These are phyloP conservation scores for Steinernema scapterisci DNA, from an alignment of 2,888 invertebrate genomes.

Conservation along the genomic window DNA sequence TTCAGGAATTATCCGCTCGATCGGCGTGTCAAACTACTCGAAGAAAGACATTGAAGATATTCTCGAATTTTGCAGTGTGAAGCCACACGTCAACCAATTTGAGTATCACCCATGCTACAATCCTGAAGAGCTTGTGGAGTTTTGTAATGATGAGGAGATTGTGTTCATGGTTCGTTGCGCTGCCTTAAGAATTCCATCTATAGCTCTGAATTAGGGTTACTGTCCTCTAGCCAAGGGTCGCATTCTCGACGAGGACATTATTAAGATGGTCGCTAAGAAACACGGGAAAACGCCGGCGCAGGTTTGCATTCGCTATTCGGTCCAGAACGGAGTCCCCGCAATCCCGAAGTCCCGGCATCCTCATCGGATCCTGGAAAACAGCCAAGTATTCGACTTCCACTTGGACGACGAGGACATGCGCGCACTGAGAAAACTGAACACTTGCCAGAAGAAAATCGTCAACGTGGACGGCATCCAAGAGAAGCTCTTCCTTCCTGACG, in stretches of 20 bases:
- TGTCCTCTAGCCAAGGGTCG: constrained; percentile 69
- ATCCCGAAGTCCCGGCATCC: constrained; percentile 69
- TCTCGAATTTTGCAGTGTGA: constrained; percentile 61
- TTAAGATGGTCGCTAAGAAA: constrained; percentile 63
- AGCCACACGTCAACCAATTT: constrained; percentile 68
- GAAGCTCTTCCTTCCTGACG: constrained; percentile 22
- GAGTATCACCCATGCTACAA: constrained; percentile 69
- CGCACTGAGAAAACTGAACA: constrained; percentile 7
- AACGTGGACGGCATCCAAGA: background rate
- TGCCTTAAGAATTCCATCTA: background rate
- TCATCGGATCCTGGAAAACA: constrained; percentile 67
- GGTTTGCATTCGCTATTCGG: constrained; percentile 68
- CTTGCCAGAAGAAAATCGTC: background rate
- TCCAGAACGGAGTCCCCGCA: constrained; percentile 68
- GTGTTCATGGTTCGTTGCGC: constrained; percentile 59
- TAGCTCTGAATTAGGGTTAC: constrained; percentile 65
- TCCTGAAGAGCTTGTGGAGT: constrained; percentile 62
- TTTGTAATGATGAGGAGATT: constrained; percentile 66
- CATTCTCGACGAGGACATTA: constrained; percentile 62
- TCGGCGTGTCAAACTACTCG: constrained; percentile 69
- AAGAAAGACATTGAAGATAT: constrained; percentile 65
- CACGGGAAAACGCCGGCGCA: constrained; percentile 67
- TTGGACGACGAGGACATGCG: constrained; percentile 8
- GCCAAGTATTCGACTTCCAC: constrained; percentile 17
- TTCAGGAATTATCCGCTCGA: constrained; percentile 64